Percentiles rank a stretch among this genome's conserved stretches.
Conservation (phyloP, 2,797 vertebrate genomes). For the Sebastiscus tertius region DNA sequence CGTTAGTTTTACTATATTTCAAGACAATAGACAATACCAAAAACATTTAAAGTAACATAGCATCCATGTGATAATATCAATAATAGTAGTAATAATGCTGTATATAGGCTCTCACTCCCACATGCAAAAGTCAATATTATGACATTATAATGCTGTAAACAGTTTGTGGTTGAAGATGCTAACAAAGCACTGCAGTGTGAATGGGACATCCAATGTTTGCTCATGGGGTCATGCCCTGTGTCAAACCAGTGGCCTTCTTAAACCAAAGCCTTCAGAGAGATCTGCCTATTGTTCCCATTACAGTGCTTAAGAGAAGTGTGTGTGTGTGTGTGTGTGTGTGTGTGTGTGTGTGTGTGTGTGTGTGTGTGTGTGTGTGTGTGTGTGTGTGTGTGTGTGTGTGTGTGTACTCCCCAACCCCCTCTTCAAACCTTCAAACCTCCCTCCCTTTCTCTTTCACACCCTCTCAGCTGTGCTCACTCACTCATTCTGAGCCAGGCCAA, state of each 20-base stretch:
- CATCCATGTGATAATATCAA: neutral
- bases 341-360: neutral
- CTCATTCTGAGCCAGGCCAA: conserved; percentile 75
- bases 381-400: no score
- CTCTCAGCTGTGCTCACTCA: conserved; percentile 85
- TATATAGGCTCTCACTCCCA: neutral
- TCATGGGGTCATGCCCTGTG: conserved; percentile 63
- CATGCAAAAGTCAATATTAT: conserved; percentile 13
- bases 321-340: conserved; percentile 1
- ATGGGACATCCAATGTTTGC: conserved; percentile 68
- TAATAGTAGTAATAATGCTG: neutral
- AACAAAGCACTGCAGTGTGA: conserved; percentile 51
- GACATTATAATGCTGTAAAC: neutral
- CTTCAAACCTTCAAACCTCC: conserved; percentile 62
- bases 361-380: no score
- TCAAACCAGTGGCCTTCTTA: conserved; percentile 53
- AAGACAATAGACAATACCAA: neutral
- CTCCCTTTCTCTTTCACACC: conserved; percentile 78
- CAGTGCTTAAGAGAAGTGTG: conserved; percentile 59
- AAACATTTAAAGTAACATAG: neutral
- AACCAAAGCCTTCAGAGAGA: conserved; percentile 55
- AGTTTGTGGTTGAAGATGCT: conserved; percentile 18
- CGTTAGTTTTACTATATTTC: neutral
- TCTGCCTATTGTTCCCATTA: conserved; percentile 78
- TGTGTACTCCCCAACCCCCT: conserved; percentile 65